Evolutionary conservation across 2,888 invertebrate species (phyloP).

Genomic region (Tachina lurida): DNA sequence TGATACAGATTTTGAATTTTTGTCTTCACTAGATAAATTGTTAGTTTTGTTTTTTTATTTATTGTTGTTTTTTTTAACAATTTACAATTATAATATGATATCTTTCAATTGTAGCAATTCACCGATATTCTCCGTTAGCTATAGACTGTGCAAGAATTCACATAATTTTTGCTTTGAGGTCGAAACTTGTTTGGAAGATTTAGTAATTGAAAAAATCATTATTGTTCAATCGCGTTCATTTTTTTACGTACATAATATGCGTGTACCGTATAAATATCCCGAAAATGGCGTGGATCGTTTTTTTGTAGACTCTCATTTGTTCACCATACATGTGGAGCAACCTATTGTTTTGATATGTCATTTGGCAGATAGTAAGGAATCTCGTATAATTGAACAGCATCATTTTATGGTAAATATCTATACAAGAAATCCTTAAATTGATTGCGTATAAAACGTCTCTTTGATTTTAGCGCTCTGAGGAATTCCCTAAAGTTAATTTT

Average conservation of each 20-base stretch:
- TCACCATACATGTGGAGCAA: slow-evolving; percentile 77
- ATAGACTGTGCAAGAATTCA: slow-evolving; percentile 78
- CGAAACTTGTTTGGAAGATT: slow-evolving; percentile 72
- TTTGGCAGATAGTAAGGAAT: slow-evolving; percentile 65
- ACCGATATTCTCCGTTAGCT: slow-evolving; percentile 76
- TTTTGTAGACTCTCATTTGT: slow-evolving; percentile 79
- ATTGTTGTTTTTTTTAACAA: not conserved
- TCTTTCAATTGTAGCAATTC: slow-evolving; percentile 71
- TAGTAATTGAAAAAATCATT: slow-evolving; percentile 79
- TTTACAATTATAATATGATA: not conserved
- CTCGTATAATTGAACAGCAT: slow-evolving; percentile 78
- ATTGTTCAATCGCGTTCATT: slow-evolving; percentile 78
- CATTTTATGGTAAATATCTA: slow-evolving; percentile 78
- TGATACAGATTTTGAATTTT: slow-evolving; percentile 78
- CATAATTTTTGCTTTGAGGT: slow-evolving; percentile 80
- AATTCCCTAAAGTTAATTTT: slow-evolving; percentile 76
- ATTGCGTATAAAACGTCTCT: not conserved
- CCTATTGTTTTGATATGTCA: slow-evolving; percentile 78
- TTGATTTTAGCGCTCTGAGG: slow-evolving; percentile 73
- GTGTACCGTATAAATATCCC: slow-evolving; percentile 74
- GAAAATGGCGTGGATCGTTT: slow-evolving; percentile 74
- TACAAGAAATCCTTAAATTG: too few species aligned
- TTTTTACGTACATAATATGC: slow-evolving; percentile 77
- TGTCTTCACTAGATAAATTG: slow-evolving; percentile 74
- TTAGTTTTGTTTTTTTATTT: slow-evolving; percentile 68